Conservation (phyloP, 2,888 invertebrate species). For the Vesta saturnalis region DNA sequence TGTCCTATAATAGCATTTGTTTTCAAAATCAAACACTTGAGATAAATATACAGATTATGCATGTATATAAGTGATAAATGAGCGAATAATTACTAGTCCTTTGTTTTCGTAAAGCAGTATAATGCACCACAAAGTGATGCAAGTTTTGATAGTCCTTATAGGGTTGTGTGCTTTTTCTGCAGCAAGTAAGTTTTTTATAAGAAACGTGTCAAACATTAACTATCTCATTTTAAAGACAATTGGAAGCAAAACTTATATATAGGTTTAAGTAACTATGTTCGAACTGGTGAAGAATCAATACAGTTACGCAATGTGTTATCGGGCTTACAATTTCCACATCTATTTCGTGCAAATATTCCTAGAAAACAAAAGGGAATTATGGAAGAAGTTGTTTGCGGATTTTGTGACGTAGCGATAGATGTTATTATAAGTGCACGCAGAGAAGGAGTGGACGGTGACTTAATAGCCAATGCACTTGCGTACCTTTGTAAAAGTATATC, state of each 20-base stretch:
- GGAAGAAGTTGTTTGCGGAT: conserved; percentile 42
- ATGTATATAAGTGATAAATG: no score
- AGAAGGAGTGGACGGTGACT: not conserved
- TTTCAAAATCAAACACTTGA: no score
- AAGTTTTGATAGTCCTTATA: not conserved
- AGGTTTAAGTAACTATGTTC: conserved; percentile 40
- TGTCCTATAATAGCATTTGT: no score
- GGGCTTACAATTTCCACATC: conserved; percentile 40
- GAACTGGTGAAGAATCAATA: conserved; percentile 37
- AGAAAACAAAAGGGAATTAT: conserved; percentile 27
- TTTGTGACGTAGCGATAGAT: conserved; percentile 18
- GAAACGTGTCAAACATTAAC: not conserved
- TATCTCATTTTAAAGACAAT: not conserved
- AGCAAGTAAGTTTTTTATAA: not conserved
- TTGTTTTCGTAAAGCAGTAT: no score
- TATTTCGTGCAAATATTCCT: conserved; percentile 36
- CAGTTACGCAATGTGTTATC: conserved; percentile 38
- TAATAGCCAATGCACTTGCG: conserved; percentile 51
- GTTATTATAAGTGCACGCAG: conserved; percentile 6
- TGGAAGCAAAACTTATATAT: not conserved
- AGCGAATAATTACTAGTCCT: no score
- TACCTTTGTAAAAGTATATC: conserved; percentile 68
- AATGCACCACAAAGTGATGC: not conserved
- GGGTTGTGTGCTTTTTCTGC: not conserved
- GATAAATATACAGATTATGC: no score